Base-by-base conservation (phyloP, 2,113 vertebrate genomes). In the Aegypius monachus region DNA sequence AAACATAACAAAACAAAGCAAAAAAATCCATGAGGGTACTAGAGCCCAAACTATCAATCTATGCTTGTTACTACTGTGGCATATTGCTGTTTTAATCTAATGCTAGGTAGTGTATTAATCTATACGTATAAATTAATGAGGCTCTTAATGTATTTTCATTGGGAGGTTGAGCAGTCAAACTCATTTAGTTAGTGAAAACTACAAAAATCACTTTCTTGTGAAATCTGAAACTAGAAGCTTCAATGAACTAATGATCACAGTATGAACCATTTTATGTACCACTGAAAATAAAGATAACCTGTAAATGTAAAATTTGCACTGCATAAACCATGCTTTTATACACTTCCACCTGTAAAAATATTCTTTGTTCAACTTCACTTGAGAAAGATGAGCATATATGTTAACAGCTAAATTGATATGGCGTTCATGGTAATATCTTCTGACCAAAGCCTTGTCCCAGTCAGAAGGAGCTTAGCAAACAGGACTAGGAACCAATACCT, bases 81-180 rank as follows among this genome's bases (percentile, higher is more conserved):
- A 93, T 93, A 96, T 95, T 98, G 95, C 89, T 95, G 59, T 95
- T 97, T 96, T 97, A 98, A 97, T 98, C 93, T 97, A 95, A 96
- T 95, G 93, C 80, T 82, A 96, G 95, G 86, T 86, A 96, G 90
- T 86, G 75, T 94, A 95, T 97, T 98, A 98, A 98, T 98, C 91
- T 96, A 95, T 68, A 93, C 84, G 81, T 97, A 93, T 97, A 98
- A 98, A 98, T 98, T 98, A 98, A 98, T 98, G 98, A 98, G 85
- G 98, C 98, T 96, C 95, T 98, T 98, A 98, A 98, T 98, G 97
- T 97, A 97, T 98, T 98, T 98, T 98, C 96, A 96, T 92, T 97
- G 98, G 97, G 97, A 98, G 96, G 95, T 79, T 98, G 98, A 98
- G 94, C 97, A 98, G 98, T 97, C 97, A 98, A 98, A 98, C 95